A percentile compares a stretch with the other conserved stretches of the same genome.
phyloP scores from a whole-genome alignment of 2,113 vertebrate species.

The Chiloscyllium plagiosum region DNA sequence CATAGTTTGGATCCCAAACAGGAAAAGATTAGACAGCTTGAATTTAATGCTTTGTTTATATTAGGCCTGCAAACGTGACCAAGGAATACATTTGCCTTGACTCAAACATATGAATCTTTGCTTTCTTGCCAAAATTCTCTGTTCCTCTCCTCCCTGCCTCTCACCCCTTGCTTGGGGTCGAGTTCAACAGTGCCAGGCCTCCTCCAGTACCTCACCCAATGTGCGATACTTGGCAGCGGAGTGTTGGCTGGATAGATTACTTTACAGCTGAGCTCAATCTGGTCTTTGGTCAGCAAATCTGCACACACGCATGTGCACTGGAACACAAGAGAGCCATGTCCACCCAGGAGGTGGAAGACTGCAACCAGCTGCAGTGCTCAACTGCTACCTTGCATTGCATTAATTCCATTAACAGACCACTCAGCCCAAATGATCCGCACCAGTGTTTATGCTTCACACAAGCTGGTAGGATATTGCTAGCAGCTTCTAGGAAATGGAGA shows the following conservation, averaged over 20 bases:
- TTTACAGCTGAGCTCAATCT: neutral
- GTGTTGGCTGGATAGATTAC: neutral
- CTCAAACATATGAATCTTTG: neutral
- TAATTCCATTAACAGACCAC: neutral
- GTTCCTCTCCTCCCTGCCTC: neutral
- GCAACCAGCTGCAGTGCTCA: neutral
- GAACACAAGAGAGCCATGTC: neutral
- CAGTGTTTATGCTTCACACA: neutral
- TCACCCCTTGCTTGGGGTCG: neutral
- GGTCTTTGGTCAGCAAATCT: neutral
- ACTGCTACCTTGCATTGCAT: neutral
- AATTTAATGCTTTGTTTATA: conserved; percentile 1
- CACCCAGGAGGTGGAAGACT: no score
- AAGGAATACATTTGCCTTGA: neutral
- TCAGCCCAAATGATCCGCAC: neutral
- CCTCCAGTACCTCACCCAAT: neutral
- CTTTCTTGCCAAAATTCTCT: neutral
- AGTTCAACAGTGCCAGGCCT: neutral
- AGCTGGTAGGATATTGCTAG: no score
- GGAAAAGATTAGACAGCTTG: conserved; percentile 15
- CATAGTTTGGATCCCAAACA: conserved; percentile 14
- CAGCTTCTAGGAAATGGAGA: no score
- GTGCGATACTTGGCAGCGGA: neutral
- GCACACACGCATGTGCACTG: neutral
- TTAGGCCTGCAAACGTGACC: neutral